Conservation (phyloP, 2,888 invertebrate genomes). For the Neoaliturus tenellus region DNA sequence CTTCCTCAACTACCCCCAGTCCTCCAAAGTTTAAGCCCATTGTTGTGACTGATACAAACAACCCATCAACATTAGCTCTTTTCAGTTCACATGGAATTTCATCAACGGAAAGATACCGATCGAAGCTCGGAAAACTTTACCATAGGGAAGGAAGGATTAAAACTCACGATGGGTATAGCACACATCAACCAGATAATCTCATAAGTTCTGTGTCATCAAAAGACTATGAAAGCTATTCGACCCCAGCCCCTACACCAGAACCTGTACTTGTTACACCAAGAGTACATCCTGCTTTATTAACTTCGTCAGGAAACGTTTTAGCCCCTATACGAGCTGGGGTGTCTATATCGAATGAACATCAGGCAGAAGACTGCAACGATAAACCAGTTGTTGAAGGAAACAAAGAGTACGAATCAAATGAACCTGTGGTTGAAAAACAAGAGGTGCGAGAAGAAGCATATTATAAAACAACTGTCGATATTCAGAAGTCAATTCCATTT, state of each 20-base stretch:
- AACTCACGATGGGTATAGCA: background rate
- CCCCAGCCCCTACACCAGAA: slow-evolving; percentile 46
- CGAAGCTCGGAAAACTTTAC: slow-evolving; percentile 27
- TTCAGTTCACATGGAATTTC: background rate
- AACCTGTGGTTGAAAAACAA: slow-evolving; percentile 62
- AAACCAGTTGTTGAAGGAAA: slow-evolving; percentile 48
- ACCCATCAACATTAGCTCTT: background rate
- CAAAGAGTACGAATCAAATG: slow-evolving; percentile 36
- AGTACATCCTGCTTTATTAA: slow-evolving; percentile 35
- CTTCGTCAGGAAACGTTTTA: slow-evolving; percentile 61
- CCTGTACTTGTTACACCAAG: slow-evolving; percentile 53
- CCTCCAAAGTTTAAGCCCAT: slow-evolving; percentile 61
- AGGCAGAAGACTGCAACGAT: slow-evolving; percentile 44
- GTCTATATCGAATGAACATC: slow-evolving; percentile 59
- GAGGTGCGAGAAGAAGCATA: slow-evolving; percentile 61
- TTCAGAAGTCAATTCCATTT: slow-evolving; percentile 65
- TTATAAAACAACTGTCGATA: slow-evolving; percentile 71
- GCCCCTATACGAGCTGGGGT: slow-evolving; percentile 65
- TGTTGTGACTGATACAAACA: slow-evolving; percentile 58
- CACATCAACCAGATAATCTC: background rate
- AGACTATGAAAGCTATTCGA: slow-evolving; percentile 5
- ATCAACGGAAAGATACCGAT: background rate
- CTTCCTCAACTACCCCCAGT: slow-evolving; percentile 39
- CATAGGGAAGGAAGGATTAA: slow-evolving; percentile 11
- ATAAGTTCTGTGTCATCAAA: background rate